A percentile compares a stretch with the other conserved stretches of the same genome.
Evolutionary conservation across 2,113 vertebrate genomes (phyloP).

Genomic region (Zosterops borbonicus): DNA sequence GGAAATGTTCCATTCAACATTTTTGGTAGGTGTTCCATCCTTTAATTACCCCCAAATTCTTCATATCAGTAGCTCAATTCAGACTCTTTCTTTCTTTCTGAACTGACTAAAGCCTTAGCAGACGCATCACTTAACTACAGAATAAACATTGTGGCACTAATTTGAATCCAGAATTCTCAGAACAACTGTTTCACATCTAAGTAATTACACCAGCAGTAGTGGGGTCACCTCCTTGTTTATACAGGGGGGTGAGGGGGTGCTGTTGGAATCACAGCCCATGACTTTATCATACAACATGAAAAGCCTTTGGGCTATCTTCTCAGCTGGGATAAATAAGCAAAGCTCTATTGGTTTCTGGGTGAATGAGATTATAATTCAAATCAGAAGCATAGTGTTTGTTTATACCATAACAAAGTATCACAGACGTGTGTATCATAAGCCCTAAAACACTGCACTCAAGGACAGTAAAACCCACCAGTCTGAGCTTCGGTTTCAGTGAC

Average conservation of each 20-base stretch:
- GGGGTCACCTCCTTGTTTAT: background rate
- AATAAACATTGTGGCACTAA: background rate
- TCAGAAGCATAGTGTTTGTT: slow-evolving; percentile 37
- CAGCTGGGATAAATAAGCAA: slow-evolving; percentile 64
- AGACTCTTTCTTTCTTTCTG: background rate
- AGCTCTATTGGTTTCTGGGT: slow-evolving; percentile 44
- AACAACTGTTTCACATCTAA: slow-evolving; percentile 50
- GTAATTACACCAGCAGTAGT: slow-evolving; percentile 37
- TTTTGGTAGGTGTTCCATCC: slow-evolving; percentile 16
- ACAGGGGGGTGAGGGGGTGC: background rate
- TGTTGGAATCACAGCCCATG: background rate
- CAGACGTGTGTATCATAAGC: slow-evolving; percentile 8
- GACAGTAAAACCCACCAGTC: background rate
- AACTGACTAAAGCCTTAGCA: background rate
- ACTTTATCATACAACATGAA: slow-evolving; percentile 34
- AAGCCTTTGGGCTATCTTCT: slow-evolving; percentile 51
- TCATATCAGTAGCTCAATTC: background rate
- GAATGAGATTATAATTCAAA: slow-evolving; percentile 64
- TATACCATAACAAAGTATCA: slow-evolving; percentile 42
- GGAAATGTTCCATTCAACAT: slow-evolving; percentile 17
- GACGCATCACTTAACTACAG: background rate
- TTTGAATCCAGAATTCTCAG: background rate
- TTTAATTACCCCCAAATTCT: slow-evolving; percentile 15
- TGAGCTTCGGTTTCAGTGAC: slow-evolving; percentile 38
- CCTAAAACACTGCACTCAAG: slow-evolving; percentile 8